Base-by-base conservation (phyloP, 1,140 invertebrate species). In the Alviniconcha marisindica region DNA sequence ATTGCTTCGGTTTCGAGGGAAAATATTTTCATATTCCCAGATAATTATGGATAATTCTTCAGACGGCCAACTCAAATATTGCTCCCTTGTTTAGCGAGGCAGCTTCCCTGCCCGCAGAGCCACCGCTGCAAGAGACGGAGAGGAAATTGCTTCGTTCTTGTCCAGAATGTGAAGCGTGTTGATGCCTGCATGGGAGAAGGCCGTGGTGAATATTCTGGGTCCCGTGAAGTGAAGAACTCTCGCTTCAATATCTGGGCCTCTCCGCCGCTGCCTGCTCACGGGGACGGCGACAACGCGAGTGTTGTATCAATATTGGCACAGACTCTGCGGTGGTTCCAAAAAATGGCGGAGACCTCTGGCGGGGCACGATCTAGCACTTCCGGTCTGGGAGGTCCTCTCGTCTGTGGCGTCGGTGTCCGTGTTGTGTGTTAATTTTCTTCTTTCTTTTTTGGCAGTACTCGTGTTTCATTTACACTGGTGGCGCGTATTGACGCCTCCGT, bases 1-100 rank as follows among this genome's bases (percentile, higher is more conserved):
- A 74, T 63, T 74, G 38, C 73, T 82, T 56, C 71, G 44, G 69
- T 82, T 76, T 76, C 81, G 15, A 74, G 54, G 69, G 24, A 82
- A 48, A 82, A 82, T 82, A 82, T 82, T 82, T 76, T 74, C 36
- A 82, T 82, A 82, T 82, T 82, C 73, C 81, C 66, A 42, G 69
- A 74, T 63, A 82, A 82, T 82, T 76, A 82, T 82, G 54, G 81
- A 74, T 76, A 76, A 82, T 82, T 76, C 69, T 76, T 82, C 51
- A 42, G 69, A 51, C 71, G 73, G 48, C 54, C 69, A 82, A 82
- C 69, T 82, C 81, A 82, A 82, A 82, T 82, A 82, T 76, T 82
- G 51, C 73, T 63, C 24, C 12, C 51, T 14, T 80, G 77, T 60
- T 82, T 82, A 77, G 81, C 51, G n/a, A 76, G 24, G 69, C 71